Evolutionary conservation across 1,140 invertebrate species (phyloP).

Genomic region (Hypothenemus hampei): DNA sequence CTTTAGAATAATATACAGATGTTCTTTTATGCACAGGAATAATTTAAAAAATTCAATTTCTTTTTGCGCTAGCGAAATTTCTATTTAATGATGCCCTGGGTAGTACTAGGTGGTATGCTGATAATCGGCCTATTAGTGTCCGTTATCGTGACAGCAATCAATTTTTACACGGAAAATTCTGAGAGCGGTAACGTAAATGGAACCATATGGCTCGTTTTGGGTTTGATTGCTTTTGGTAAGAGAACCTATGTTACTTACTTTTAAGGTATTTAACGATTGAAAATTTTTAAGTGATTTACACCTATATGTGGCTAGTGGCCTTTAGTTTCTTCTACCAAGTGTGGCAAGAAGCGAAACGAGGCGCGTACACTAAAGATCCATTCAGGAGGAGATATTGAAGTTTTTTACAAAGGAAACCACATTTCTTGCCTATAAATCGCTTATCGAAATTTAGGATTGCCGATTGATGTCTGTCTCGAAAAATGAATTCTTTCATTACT

Average conservation of each 20-base stretch:
- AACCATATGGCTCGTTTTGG: constrained; percentile 57
- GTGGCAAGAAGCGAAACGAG: constrained; percentile 60
- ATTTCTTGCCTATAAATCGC: too few relatives aligned
- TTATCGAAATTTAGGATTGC: too few relatives aligned
- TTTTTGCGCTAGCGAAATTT: constrained; percentile 61
- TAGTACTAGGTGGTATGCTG: constrained; percentile 70
- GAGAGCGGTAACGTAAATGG: constrained; percentile 49
- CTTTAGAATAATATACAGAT: too few relatives aligned
- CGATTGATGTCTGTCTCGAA: too few relatives aligned
- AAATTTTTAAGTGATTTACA: constrained; percentile 58
- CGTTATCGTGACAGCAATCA: constrained; percentile 68
- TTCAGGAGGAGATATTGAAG: constrained; percentile 51
- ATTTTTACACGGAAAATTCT: constrained; percentile 57
- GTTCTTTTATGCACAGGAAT: too few relatives aligned
- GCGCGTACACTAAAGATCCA: constrained; percentile 59
- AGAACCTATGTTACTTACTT: constrained; percentile 21
- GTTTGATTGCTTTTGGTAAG: constrained; percentile 58
- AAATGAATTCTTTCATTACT: too few relatives aligned
- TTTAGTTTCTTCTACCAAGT: constrained; percentile 72
- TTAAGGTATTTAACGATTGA: too few relatives aligned
- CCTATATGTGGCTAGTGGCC: constrained; percentile 72
- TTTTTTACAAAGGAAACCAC: too few relatives aligned
- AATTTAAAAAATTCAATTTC: background rate
- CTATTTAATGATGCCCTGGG: constrained; percentile 77
- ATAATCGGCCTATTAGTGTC: constrained; percentile 68